A percentile compares a stretch with the other conserved stretches of the same genome.
These are phyloP conservation scores for Neoitamus cyanurus DNA, from an alignment of 2,888 invertebrate species.

Conservation along the genomic window DNA sequence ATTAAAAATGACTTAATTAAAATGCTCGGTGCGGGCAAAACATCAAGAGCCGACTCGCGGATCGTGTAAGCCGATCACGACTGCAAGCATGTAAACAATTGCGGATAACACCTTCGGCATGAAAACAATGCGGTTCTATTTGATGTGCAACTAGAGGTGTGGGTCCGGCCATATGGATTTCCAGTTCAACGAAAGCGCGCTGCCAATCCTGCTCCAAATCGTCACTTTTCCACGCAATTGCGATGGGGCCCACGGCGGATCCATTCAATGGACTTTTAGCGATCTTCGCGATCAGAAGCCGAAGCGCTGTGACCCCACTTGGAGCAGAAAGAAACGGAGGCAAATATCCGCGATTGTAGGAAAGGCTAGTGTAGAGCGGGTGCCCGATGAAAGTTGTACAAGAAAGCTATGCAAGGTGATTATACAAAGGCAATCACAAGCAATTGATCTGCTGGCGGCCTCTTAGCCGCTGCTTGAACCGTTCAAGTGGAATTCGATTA, in stretches of 20 bases:
- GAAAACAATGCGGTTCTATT: neutral
- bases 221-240: conserved; percentile 2
- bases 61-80: neutral
- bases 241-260: neutral
- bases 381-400: conserved; percentile 18
- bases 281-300: neutral
- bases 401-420: conserved; percentile 36
- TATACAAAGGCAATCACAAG: conserved; percentile 17
- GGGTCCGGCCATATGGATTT: neutral
- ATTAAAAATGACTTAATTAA: neutral
- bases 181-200: neutral
- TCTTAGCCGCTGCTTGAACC: neutral
- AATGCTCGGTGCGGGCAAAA: neutral
- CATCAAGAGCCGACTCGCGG: neutral
- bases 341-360: neutral
- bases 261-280: neutral
- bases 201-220: neutral
- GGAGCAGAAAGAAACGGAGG: neutral
- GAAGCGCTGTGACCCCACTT: neutral
- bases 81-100: neutral
- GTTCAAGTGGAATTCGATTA: conserved; percentile 27
- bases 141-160: neutral
- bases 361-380: neutral
- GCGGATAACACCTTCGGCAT: neutral
- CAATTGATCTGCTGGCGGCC: conserved; percentile 35